Base-by-base conservation (phyloP, 2,113 vertebrate genomes). In the Ondatra zibethicus region DNA sequence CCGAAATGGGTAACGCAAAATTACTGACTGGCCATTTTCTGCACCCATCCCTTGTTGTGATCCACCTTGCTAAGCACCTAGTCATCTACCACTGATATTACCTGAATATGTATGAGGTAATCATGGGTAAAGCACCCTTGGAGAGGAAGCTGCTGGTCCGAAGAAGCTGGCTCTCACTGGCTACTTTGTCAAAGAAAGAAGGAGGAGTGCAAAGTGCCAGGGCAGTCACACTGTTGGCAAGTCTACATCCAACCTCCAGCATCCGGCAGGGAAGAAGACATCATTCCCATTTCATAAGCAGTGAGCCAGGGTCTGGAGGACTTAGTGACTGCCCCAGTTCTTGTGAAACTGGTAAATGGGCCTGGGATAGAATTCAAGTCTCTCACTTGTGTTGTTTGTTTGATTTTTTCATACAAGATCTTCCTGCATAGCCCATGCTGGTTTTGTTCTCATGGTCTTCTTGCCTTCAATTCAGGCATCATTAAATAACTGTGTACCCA, bases 1-100 rank as follows among this genome's bases (percentile, higher is more conserved):
- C 55, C 31, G 27, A 0, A 68, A 0, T 63, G 42, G 27, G 14
- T 19, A 21, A 39, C 7, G 45, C 16, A 8, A 45, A 13, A 10
- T 52, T 14, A 39, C 47, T 58, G 70, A 27, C 58, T 65, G 36
- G 31, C 19, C 58, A 47, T 39, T 92, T 91, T 25, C 21, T 14
- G 47, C 23, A 5, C 45, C 23, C 25, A 42, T 39, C 12, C 27
- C 39, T 91, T 68, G 47, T 12, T 81, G 29, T 70, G 13, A 42
- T 17, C 7, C 14, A 29, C 17, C 33, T 31, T 12, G 3, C 27
- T 39, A 7, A n/a, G 2, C 27, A 29, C 3, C 3, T 52, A 21
- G 39, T 31, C 33, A 61, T 47, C 31, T 63, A 65, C 42, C 1
- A 3, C 10, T 55, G 55, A 9, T 65, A 5, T 6, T 21, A 4